Percentiles rank a stretch among this genome's conserved stretches.
Conservation (phyloP, 2,113 vertebrate species). For the Rhegmatorhina hoffmannsi region DNA sequence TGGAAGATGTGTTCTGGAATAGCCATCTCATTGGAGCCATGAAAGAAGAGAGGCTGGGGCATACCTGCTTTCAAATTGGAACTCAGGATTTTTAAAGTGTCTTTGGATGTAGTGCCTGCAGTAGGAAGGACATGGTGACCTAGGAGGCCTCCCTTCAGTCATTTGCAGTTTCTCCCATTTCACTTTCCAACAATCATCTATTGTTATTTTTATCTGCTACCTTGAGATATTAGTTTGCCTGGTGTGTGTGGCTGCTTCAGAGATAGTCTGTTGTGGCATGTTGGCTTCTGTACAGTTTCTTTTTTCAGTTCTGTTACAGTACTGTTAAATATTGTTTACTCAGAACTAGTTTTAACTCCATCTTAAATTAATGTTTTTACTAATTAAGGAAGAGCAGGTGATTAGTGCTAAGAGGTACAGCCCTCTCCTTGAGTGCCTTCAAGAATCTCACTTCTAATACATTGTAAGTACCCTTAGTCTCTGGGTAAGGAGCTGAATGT, state of each 20-base stretch:
- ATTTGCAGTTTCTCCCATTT: neutral
- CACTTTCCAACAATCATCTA: constrained; percentile 1
- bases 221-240: constrained; percentile 38
- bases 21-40: neutral
- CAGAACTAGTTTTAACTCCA: neutral
- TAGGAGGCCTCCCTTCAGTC: neutral
- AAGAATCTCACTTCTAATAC: neutral
- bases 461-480: neutral
- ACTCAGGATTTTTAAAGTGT: neutral
- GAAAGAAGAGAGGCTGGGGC: neutral
- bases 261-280: constrained; percentile 33
- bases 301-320: constrained; percentile 52
- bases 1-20: neutral
- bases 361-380: neutral
- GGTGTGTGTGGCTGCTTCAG: constrained; percentile 36
- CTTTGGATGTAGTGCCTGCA: neutral
- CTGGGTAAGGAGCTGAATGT: neutral
- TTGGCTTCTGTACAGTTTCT: constrained; percentile 49
- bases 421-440: neutral
- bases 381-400: neutral
- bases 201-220: constrained; percentile 50
- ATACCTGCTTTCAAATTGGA: neutral
- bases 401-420: neutral
- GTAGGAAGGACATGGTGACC: neutral
- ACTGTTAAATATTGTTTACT: constrained; percentile 28